Evolutionary conservation across 2,113 vertebrate species (phyloP).

Genomic region (Campylomormyrus numenius): DNA sequence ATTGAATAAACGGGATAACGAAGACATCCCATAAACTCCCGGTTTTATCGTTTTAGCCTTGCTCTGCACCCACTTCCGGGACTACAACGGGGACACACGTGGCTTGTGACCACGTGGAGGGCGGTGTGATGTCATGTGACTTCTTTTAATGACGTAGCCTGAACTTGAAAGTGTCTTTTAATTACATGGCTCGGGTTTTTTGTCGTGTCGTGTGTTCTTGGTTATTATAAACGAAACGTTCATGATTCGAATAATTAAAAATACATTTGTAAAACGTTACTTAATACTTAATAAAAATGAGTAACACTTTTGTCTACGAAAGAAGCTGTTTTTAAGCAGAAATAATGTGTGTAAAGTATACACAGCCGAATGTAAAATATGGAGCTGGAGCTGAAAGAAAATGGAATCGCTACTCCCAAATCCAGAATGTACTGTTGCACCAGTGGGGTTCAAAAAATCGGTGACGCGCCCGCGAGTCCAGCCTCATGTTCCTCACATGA

Average conservation of each 20-base stretch:
- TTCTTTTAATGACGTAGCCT: neutral
- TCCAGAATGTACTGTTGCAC: neutral
- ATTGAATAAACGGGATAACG: neutral
- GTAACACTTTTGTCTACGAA: neutral
- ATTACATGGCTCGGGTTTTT: neutral
- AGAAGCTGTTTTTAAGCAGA: neutral
- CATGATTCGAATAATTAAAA: neutral
- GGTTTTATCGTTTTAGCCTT: neutral
- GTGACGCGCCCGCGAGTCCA: constrained; percentile 31
- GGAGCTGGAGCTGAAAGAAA: neutral
- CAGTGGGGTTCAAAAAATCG: neutral
- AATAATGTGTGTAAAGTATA: neutral
- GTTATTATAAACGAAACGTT: neutral
- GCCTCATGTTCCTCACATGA: constrained; percentile 64
- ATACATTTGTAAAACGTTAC: neutral
- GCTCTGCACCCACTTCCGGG: constrained; percentile 17
- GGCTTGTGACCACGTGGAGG: constrained; percentile 15
- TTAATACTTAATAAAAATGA: neutral
- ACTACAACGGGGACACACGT: constrained; percentile 6
- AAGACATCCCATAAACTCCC: neutral
- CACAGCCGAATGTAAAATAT: neutral
- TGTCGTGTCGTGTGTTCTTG: neutral
- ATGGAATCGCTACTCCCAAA: neutral
- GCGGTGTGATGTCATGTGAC: neutral
- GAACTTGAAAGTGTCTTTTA: neutral